A percentile compares a stretch with the other conserved stretches of the same genome.
Evolutionary conservation across 1,140 invertebrate genomes (phyloP).

Genomic region (Ips typographus): DNA sequence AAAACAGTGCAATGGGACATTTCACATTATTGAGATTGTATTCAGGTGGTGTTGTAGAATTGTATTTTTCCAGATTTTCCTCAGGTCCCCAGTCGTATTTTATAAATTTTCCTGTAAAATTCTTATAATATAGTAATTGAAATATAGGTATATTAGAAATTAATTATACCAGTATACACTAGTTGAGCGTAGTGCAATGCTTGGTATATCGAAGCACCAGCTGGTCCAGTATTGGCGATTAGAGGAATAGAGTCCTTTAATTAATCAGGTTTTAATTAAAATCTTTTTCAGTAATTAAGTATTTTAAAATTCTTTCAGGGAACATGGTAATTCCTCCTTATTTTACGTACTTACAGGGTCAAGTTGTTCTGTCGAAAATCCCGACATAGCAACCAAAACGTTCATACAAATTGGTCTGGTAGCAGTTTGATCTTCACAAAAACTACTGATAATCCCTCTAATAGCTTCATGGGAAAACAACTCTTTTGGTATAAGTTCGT

Average conservation of each 20-base stretch:
- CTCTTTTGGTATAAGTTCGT: constrained; percentile 26
- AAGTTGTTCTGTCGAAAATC: constrained; percentile 18
- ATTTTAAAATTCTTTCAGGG: no score
- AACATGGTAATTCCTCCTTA: no score
- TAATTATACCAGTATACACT: constrained; percentile 16
- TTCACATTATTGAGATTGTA: constrained; percentile 59
- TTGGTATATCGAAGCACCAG: constrained; percentile 21
- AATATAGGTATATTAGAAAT: background rate
- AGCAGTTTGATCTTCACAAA: constrained; percentile 12
- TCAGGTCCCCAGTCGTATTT: constrained; percentile 63
- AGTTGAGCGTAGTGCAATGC: constrained; percentile 22
- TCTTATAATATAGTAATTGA: background rate
- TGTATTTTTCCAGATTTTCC: constrained; percentile 54
- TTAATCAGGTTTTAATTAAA: background rate
- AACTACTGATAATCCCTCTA: background rate
- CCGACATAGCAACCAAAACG: constrained; percentile 12
- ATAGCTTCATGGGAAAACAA: constrained; percentile 24
- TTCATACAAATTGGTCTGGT: constrained; percentile 13
- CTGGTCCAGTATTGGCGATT: constrained; percentile 7
- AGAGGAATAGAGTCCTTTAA: constrained; percentile 14
- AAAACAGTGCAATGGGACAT: constrained; percentile 57
- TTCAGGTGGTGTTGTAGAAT: constrained; percentile 52
- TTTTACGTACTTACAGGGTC: constrained; percentile 20
- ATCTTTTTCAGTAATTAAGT: background rate
- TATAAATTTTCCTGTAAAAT: constrained; percentile 55